Evolutionary conservation across 2,113 vertebrate species (phyloP).

Genomic region (Hydrolagus affinis): DNA sequence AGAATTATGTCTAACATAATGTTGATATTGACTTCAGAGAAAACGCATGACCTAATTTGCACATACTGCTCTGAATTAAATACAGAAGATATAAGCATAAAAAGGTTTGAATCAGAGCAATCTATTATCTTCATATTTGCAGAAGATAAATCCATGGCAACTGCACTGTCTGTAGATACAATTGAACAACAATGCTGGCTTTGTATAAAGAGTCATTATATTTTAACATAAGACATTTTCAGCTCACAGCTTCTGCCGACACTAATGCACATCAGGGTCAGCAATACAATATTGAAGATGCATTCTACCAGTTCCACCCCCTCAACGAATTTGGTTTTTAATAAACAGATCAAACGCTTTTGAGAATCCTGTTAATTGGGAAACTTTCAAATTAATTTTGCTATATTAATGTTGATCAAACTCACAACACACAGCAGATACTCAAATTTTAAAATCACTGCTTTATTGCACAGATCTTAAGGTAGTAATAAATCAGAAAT

Average conservation of each 20-base stretch:
- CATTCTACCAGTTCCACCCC: not conserved
- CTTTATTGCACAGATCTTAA: no score
- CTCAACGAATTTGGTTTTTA: not conserved
- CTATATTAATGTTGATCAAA: no score
- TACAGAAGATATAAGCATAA: not conserved
- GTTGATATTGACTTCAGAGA: not conserved
- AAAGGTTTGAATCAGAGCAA: not conserved
- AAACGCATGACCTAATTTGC: not conserved
- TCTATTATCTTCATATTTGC: not conserved
- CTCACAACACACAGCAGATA: no score
- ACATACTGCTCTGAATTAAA: constrained; percentile 3
- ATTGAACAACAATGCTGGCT: not conserved
- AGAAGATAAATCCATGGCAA: not conserved
- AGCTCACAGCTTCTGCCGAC: not conserved
- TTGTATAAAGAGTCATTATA: not conserved
- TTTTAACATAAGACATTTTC: not conserved
- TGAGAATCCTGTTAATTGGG: not conserved
- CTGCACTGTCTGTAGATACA: not conserved
- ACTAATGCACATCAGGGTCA: not conserved
- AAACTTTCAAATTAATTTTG: no score
- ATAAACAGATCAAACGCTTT: not conserved
- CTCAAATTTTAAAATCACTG: no score
- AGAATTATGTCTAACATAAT: not conserved
- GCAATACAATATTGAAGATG: not conserved
- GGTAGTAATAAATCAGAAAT: no score